phyloP scores from a whole-genome alignment of 2,113 vertebrate genomes.

The Drymodes brunneopygia region DNA sequence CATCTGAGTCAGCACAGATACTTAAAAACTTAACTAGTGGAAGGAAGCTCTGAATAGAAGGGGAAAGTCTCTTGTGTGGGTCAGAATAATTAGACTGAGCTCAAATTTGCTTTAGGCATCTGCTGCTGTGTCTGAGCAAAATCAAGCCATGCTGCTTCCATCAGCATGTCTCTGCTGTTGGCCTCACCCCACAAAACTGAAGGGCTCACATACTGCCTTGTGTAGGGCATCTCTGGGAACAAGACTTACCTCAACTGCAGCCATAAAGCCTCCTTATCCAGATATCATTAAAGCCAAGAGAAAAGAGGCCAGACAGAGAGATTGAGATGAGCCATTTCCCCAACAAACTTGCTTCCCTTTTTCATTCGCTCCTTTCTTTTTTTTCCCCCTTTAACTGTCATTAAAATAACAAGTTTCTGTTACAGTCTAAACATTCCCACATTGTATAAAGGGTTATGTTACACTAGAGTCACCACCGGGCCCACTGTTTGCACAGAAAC shows the following conservation, averaged over 20 bases:
- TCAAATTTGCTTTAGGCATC: slow-evolving; percentile 23
- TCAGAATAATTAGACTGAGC: slow-evolving; percentile 46
- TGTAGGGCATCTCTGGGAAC: slow-evolving; percentile 39
- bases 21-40: not conserved
- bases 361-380: slow-evolving; percentile 42
- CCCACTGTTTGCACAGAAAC: slow-evolving; percentile 80
- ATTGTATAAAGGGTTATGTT: slow-evolving; percentile 84
- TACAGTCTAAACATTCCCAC: slow-evolving; percentile 99
- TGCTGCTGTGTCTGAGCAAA: slow-evolving; percentile 47
- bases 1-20: not conserved
- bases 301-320: slow-evolving; percentile 30
- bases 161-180: slow-evolving; percentile 20
- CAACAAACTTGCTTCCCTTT: slow-evolving; percentile 64
- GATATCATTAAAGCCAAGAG: slow-evolving; percentile 19
- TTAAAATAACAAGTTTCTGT: slow-evolving; percentile 96
- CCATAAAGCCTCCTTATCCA: slow-evolving; percentile 2
- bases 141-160: slow-evolving; percentile 47
- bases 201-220: not conserved
- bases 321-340: slow-evolving; percentile 44
- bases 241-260: not conserved
- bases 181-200: not conserved
- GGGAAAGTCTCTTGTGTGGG: slow-evolving; percentile 33
- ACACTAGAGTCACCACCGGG: slow-evolving; percentile 78
- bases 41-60: not conserved
- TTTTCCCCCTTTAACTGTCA: slow-evolving; percentile 69